Conservation (phyloP, 2,797 vertebrate species). For the Myripristis jacobus region DNA sequence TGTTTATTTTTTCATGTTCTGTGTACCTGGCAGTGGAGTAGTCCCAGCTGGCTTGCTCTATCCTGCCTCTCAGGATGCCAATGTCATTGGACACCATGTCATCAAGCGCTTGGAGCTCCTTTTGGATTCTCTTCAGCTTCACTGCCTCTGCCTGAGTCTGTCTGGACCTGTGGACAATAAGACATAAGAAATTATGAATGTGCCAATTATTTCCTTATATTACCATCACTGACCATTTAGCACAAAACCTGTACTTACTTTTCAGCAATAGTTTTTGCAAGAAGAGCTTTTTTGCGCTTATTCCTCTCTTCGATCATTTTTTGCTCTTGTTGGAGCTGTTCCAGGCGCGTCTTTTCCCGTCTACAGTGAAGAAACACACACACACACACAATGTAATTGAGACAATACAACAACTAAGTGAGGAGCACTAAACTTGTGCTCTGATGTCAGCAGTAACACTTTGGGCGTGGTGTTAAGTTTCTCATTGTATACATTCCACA, state of each 20-base stretch:
- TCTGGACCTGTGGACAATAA: conserved; percentile 86
- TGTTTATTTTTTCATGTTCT: not conserved
- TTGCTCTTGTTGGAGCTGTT: conserved; percentile 92
- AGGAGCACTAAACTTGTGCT: not conserved
- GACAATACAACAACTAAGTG: not conserved
- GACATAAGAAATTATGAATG: too few relatives aligned
- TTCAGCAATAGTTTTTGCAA: conserved; percentile 93
- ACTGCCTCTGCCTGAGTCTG: conserved; percentile 94
- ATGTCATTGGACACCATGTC: conserved; percentile 95
- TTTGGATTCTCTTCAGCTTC: conserved; percentile 94
- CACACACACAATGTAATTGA: not conserved
- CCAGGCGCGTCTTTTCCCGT: conserved; percentile 90
- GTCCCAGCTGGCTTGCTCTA: conserved; percentile 94
- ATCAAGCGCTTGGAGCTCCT: conserved; percentile 93
- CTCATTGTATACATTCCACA: too few relatives aligned
- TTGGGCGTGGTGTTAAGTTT: too few relatives aligned
- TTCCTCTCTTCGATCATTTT: conserved; percentile 94
- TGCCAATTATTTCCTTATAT: not conserved
- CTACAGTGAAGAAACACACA: conserved; percentile 76
- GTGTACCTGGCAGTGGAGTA: conserved; percentile 89
- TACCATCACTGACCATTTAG: not conserved
- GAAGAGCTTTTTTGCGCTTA: conserved; percentile 93
- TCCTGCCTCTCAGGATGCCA: conserved; percentile 90
- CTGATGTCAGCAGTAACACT: too few relatives aligned
- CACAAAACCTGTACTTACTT: conserved; percentile 82